A percentile compares a stretch with the other conserved stretches of the same genome.
Evolutionary conservation across 2,113 vertebrate species (phyloP).

Genomic region (Promerops cafer): DNA sequence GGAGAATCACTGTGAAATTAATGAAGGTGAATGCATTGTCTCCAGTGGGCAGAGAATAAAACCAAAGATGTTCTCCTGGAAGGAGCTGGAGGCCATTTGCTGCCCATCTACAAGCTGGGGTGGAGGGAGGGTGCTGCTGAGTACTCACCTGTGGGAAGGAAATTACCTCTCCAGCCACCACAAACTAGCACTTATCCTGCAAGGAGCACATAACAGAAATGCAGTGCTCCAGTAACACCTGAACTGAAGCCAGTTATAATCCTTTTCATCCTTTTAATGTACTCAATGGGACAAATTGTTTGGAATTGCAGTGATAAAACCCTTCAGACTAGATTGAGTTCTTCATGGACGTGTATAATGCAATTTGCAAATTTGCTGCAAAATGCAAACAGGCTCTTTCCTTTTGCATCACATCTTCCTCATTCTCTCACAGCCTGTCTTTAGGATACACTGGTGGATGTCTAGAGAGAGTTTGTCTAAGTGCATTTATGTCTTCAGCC

Average conservation of each 20-base stretch:
- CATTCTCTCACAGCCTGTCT: background rate
- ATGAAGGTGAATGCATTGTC: background rate
- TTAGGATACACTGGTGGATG: background rate
- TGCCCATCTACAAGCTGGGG: background rate
- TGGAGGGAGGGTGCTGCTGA: background rate
- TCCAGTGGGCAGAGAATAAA: background rate
- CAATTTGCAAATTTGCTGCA: background rate
- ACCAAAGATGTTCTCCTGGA: background rate
- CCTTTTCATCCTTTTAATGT: background rate
- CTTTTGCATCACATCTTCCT: background rate
- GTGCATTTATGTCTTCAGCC: background rate
- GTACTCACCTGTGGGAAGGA: background rate
- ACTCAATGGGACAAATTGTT: background rate
- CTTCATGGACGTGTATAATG: background rate
- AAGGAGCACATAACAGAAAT: background rate
- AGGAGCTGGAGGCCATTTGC: background rate
- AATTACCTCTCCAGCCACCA: background rate
- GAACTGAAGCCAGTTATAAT: background rate
- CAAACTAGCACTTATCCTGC: background rate
- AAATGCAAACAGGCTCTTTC: background rate
- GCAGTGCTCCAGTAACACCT: background rate
- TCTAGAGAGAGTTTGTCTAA: background rate
- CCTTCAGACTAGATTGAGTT: background rate
- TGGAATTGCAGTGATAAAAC: background rate
- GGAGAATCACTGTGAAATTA: background rate